Conservation (phyloP, 2,113 vertebrate species). For the Miniopterus natalensis region DNA sequence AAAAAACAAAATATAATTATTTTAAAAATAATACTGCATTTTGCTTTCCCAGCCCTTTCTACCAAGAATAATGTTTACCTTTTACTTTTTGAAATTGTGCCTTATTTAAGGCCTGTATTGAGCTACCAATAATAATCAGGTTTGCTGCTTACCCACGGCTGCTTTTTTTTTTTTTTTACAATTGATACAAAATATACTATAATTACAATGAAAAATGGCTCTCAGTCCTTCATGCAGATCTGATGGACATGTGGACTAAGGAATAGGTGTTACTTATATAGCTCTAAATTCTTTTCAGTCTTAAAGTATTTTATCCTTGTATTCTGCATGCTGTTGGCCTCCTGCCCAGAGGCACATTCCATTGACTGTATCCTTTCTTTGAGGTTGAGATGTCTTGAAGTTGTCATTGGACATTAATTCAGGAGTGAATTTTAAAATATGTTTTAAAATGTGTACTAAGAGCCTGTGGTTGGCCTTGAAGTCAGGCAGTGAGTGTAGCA, state of each 20-base stretch:
- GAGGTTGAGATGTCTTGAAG: neutral
- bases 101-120: neutral
- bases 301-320: neutral
- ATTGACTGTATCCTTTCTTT: neutral
- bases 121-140: neutral
- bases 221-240: neutral
- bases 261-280: neutral
- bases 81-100: constrained; percentile 1
- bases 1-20: neutral
- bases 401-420: neutral
- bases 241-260: neutral
- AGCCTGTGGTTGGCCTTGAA: neutral
- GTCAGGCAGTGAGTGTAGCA: neutral
- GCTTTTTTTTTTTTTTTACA: neutral
- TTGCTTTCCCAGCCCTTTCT: neutral
- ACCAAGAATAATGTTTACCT: neutral
- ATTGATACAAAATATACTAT: neutral
- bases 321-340: neutral
- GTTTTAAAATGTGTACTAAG: neutral
- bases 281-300: neutral
- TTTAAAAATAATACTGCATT: neutral
- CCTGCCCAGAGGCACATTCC: neutral
- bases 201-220: neutral
- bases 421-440: neutral
- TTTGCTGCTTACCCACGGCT: neutral